Evolutionary conservation across 2,888 invertebrate species (phyloP), one percentile per base, ranked within the genome.

Genomic region (Marronus borbonicus): DNA sequence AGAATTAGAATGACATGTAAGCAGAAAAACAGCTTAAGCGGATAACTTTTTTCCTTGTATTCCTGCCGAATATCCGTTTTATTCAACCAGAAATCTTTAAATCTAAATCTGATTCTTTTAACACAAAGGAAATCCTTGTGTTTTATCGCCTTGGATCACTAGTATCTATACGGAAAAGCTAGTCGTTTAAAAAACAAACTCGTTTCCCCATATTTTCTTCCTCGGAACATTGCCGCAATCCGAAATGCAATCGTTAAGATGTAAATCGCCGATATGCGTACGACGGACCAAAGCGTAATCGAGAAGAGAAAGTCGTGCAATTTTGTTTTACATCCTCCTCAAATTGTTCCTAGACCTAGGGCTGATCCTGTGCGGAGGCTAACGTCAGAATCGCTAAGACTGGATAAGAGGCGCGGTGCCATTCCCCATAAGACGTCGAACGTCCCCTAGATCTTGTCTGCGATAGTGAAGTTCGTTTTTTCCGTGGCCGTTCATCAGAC

Each of bases 221-320:
- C 36, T 36, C 20, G 55, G 55, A 58, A 58, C 72, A 44, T 58
- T 31, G 60, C 72, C 72, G 55, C 60, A 60, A 74, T 74, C 72
- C 72, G 72, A 74, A 74, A 74, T 74, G 72, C 72, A 74, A 74
- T 58, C 72, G 72, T 74, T 74, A 74, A 74, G 72, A 74, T 74
- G 72, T 74, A 74, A 74, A 74, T 74, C 72, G 60, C 17, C 60
- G 60, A 60, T 72, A 60, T 20, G 60, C 72, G 72, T 74, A 74
- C 44, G 60, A 60, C 72, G 49, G 72, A 49, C 58, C 72, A 74
- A 74, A 74, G 72, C 72, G 72, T 74, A 74, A 74, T 74, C 72
- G 72, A 74, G 60, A 74, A 74, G 72, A 74, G 72, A 74, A 74
- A 74, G 60, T 74, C 72, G 72, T 74, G 72, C 72, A 74, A 74